Percentiles rank a stretch among this genome's conserved stretches.
Evolutionary conservation across 2,888 invertebrate species (phyloP).

Genomic region (Tachina lurida): DNA sequence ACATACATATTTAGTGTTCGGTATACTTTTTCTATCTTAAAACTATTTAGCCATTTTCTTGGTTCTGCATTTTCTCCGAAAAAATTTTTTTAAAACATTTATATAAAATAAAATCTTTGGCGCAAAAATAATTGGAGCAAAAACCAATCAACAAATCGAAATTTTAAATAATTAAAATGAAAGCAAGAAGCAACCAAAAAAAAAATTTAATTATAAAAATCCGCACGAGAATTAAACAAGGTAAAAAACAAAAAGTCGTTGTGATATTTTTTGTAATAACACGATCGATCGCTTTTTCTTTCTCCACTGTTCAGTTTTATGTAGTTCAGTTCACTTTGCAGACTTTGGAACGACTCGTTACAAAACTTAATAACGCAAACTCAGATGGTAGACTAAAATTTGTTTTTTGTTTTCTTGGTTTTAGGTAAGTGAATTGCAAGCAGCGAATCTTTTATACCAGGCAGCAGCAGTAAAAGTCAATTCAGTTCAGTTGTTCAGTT

Average conservation of each 20-base stretch:
- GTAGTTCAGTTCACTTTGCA: slow-evolving; percentile 62
- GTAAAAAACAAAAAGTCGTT: slow-evolving; percentile 30
- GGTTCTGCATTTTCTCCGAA: background rate
- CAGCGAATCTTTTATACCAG: slow-evolving; percentile 39
- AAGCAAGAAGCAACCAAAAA: slow-evolving; percentile 27
- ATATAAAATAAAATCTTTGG: slow-evolving; percentile 38
- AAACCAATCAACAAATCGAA: slow-evolving; percentile 60
- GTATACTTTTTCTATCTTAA: slow-evolving; percentile 33
- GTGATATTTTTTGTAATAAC: slow-evolving; percentile 30
- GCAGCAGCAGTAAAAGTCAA: slow-evolving; percentile 41
- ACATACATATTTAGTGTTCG: slow-evolving; percentile 29
- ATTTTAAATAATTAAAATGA: slow-evolving; percentile 39
- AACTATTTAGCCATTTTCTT: slow-evolving; percentile 18
- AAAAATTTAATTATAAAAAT: slow-evolving; percentile 36
- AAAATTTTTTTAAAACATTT: slow-evolving; percentile 21
- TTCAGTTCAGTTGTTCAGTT: slow-evolving; percentile 56
- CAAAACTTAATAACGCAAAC: slow-evolving; percentile 57
- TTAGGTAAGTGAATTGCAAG: slow-evolving; percentile 57
- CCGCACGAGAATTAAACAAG: slow-evolving; percentile 64
- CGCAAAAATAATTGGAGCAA: slow-evolving; percentile 67
- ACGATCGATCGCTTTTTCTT: slow-evolving; percentile 44
- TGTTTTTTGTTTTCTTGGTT: slow-evolving; percentile 46
- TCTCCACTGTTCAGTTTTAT: background rate
- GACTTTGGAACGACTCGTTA: slow-evolving; percentile 52
- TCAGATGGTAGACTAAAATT: slow-evolving; percentile 60